Evolutionary conservation across 2,797 vertebrate genomes (phyloP).

Genomic region (Myotis findleyi): DNA sequence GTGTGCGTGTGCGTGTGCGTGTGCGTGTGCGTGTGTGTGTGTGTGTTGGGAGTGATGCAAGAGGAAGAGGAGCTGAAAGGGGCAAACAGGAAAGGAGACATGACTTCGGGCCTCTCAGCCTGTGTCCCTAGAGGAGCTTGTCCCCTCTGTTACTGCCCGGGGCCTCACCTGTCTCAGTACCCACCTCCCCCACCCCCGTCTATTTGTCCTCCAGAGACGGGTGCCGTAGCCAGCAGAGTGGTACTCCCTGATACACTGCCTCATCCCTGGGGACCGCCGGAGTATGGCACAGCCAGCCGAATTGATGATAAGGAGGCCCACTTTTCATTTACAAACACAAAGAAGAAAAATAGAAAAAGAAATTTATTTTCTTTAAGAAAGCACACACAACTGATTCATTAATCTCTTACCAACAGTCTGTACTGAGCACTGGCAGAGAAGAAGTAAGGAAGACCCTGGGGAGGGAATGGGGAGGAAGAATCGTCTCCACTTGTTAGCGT

Average conservation of each 20-base stretch:
- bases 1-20: background rate
- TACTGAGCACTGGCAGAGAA: constrained; percentile 53
- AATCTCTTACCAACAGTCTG: constrained; percentile 84
- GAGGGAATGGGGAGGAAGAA: background rate
- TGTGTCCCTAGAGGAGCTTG: background rate
- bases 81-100: background rate
- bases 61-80: background rate
- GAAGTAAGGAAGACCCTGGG: constrained; percentile 12
- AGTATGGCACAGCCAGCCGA: background rate
- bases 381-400: constrained; percentile 72
- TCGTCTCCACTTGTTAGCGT: background rate
- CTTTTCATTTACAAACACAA: constrained; percentile 60
- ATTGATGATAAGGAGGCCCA: background rate
- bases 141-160: background rate
- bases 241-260: background rate
- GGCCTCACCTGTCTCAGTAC: background rate
- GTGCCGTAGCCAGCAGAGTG: background rate
- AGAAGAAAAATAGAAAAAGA: constrained; percentile 63
- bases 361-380: constrained; percentile 65
- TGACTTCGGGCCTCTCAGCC: background rate
- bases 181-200: too few relatives aligned
- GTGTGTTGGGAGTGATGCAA: too few relatives aligned
- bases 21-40: background rate
- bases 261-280: background rate
- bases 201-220: background rate